Evolutionary conservation across 1,140 invertebrate species (phyloP).

Genomic region (Atta colombica): DNA sequence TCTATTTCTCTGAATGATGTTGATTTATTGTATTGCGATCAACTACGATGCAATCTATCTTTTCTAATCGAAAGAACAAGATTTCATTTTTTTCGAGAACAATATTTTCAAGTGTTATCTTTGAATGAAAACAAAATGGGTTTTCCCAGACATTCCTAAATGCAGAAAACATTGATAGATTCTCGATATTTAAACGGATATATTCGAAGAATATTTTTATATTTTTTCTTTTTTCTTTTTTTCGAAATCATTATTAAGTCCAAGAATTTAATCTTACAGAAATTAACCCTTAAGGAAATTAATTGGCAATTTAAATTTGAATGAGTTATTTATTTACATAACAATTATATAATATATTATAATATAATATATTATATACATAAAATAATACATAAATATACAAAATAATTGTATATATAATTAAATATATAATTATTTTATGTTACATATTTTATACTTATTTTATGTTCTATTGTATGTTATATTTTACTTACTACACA

Average conservation of each 20-base stretch:
- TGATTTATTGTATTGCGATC: background rate
- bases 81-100: background rate
- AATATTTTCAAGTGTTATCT: conserved; percentile 14
- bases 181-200: background rate
- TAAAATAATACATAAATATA: no score
- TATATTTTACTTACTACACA: no score
- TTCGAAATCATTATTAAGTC: background rate
- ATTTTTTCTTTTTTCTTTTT: background rate
- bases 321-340: background rate
- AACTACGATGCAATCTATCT: conserved; percentile 10
- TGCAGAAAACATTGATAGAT: background rate
- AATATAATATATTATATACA: no score
- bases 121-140: background rate
- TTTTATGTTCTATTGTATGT: no score
- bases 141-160: background rate
- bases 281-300: background rate
- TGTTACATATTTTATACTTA: no score
- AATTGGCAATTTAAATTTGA: background rate
- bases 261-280: background rate
- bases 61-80: conserved; percentile 17
- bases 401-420: background rate
- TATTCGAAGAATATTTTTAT: background rate
- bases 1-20: conserved; percentile 10
- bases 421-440: background rate
- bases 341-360: no score